These are phyloP conservation scores for Dynastes grantii DNA, from an alignment of 2,888 invertebrate species.

Conservation along the genomic window DNA sequence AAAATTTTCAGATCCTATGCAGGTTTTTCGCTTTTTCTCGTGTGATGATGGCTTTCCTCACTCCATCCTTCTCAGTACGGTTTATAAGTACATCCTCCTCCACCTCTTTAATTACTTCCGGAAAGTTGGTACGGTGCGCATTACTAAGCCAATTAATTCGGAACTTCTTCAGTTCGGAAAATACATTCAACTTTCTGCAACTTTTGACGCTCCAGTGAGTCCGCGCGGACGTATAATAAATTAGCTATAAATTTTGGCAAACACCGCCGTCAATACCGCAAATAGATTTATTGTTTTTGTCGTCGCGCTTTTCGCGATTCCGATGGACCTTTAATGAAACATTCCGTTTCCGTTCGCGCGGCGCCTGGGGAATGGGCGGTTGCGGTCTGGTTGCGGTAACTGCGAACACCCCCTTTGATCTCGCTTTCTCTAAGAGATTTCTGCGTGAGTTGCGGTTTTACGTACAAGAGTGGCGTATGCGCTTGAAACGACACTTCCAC, in stretches of 20 bases:
- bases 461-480: no score
- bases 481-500: no score
- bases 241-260: slow-evolving; percentile 51
- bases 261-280: slow-evolving; percentile 50
- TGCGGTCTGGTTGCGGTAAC: slow-evolving; percentile 28
- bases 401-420: slow-evolving; percentile 23
- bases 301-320: slow-evolving; percentile 30
- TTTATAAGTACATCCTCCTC: slow-evolving; percentile 13
- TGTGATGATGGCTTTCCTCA: not conserved
- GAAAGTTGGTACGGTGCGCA: slow-evolving; percentile 56
- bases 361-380: slow-evolving; percentile 21
- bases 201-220: slow-evolving; percentile 48
- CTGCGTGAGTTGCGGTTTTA: slow-evolving; percentile 22
- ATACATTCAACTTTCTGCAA: slow-evolving; percentile 50
- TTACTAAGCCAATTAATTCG: slow-evolving; percentile 58
- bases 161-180: slow-evolving; percentile 49
- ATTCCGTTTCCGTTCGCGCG: slow-evolving; percentile 36
- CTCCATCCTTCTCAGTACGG: not conserved
- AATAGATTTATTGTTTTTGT: slow-evolving; percentile 52
- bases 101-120: slow-evolving; percentile 58
- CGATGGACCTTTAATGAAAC: slow-evolving; percentile 34
- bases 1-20: no score
- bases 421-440: slow-evolving; percentile 7
- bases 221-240: slow-evolving; percentile 48
- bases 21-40: not conserved